Conservation (phyloP, 2,797 vertebrate species). For the Squalus acanthias region DNA sequence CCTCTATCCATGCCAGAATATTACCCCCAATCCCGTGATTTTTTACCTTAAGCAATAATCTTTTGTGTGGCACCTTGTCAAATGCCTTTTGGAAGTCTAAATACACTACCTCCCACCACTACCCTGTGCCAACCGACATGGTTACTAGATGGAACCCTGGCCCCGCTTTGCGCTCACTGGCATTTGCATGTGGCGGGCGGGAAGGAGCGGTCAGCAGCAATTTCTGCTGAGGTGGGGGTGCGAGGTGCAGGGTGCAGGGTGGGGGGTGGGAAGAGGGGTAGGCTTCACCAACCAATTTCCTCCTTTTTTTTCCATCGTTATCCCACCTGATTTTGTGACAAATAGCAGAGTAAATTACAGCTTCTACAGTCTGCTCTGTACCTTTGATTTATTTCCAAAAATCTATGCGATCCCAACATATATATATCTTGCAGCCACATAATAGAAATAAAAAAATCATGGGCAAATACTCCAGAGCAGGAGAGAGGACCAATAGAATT, state of each 20-base stretch:
- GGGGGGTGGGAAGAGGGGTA: background rate
- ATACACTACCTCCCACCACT: background rate
- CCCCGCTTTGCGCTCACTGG: background rate
- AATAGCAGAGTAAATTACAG: background rate
- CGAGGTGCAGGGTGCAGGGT: no score
- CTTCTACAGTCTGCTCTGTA: background rate
- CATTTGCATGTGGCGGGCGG: background rate
- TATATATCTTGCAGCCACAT: background rate
- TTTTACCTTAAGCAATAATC: no score
- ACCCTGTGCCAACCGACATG: background rate
- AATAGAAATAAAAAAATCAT: background rate
- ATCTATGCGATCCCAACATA: background rate
- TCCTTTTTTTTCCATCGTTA: background rate
- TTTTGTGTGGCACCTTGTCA: no score
- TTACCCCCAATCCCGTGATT: no score
- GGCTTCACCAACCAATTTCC: background rate
- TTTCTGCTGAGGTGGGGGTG: no score
- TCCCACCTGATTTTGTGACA: background rate
- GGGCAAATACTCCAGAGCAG: background rate
- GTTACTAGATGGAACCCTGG: background rate
- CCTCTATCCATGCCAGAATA: no score
- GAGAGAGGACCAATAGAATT: background rate
- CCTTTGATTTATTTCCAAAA: background rate
- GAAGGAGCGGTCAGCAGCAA: background rate
- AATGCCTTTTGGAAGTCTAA: no score